Evolutionary conservation across 1,140 invertebrate species (phyloP).

Genomic region (Drosophila navojoa): DNA sequence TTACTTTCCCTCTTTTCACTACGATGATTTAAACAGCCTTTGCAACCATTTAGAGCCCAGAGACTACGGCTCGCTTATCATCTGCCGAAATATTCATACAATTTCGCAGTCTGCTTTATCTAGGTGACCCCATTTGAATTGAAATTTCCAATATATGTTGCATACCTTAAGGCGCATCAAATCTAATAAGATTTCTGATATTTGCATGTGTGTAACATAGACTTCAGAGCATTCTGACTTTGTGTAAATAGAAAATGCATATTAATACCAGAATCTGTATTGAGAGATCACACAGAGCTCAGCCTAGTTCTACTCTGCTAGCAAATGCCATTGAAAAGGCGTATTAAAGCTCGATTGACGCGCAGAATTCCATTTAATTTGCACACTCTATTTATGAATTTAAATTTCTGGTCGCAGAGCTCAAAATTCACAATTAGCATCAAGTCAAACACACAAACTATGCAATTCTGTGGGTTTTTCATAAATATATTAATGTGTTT

Average conservation of each 20-base stretch:
- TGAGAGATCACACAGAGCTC: too few relatives aligned
- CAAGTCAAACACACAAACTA: conserved; percentile 14
- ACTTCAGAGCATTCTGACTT: neutral
- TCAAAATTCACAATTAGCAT: conserved; percentile 17
- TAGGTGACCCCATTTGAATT: too few relatives aligned
- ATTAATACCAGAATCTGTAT: too few relatives aligned
- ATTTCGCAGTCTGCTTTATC: neutral
- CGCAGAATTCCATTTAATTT: neutral
- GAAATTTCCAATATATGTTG: conserved; percentile 10
- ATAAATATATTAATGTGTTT: neutral
- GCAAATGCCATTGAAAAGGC: neutral
- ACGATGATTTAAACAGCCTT: too few relatives aligned
- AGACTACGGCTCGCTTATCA: neutral
- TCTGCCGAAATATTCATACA: neutral
- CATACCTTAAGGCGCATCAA: conserved; percentile 26
- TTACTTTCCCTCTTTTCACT: too few relatives aligned
- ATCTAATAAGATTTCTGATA: neutral
- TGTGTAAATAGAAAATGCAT: too few relatives aligned
- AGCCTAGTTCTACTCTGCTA: too few relatives aligned
- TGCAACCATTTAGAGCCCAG: too few relatives aligned
- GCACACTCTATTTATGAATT: neutral
- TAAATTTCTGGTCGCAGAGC: neutral
- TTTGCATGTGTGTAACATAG: neutral
- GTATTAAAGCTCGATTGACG: too few relatives aligned
- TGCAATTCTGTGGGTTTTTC: neutral